Conservation (phyloP, 2,113 vertebrate genomes). For the Oryzias celebensis region DNA sequence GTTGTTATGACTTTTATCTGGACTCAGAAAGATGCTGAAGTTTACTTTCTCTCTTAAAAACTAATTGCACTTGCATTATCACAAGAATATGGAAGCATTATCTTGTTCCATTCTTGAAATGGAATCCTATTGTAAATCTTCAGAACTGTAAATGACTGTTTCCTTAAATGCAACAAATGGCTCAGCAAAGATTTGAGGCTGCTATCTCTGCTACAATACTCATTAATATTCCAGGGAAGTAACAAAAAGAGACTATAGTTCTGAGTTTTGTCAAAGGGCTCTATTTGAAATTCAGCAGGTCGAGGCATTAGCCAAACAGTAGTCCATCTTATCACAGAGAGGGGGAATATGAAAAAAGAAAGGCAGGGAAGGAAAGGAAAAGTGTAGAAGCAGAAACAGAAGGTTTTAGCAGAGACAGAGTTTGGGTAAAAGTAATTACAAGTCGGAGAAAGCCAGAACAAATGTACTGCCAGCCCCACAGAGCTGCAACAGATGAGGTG, state of each 20-base stretch:
- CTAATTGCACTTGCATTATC: no score
- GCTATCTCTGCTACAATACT: constrained; percentile 42
- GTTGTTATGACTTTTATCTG: no score
- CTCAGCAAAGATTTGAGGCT: constrained; percentile 24
- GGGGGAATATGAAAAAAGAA: constrained; percentile 33
- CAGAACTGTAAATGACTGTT: neutral
- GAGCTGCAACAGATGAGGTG: constrained; percentile 5
- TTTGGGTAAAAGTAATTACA: constrained; percentile 5
- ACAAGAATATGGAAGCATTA: no score
- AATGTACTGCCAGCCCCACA: constrained; percentile 34
- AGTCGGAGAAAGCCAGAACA: constrained; percentile 35
- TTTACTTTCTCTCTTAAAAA: no score
- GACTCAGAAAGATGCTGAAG: no score
- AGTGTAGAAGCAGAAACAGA: constrained; percentile 33
- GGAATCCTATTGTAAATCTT: neutral
- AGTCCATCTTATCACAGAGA: constrained; percentile 65
- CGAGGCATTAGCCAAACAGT: constrained; percentile 55
- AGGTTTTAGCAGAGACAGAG: no score
- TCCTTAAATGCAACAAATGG: constrained; percentile 15
- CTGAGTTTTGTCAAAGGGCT: constrained; percentile 48
- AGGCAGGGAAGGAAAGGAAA: constrained; percentile 20
- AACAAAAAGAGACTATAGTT: constrained; percentile 49
- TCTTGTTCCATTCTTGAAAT: neutral
- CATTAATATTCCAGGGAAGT: constrained; percentile 66
- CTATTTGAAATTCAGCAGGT: constrained; percentile 73